Evolutionary conservation across 2,113 vertebrate genomes (phyloP).

Genomic region (Haliaeetus leucogaster): DNA sequence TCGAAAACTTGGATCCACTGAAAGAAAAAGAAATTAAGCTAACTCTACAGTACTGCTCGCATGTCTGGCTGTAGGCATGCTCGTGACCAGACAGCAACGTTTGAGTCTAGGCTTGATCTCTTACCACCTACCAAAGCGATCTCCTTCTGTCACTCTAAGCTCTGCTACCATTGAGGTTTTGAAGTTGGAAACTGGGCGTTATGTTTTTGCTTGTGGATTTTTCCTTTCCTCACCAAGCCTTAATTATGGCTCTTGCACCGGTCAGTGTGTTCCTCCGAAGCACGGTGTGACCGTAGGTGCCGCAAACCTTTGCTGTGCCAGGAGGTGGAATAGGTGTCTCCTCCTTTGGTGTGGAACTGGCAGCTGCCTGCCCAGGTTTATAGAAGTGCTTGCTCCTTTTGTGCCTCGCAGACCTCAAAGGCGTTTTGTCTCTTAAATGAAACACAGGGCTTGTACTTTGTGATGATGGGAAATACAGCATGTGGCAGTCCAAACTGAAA

Average conservation of each 20-base stretch:
- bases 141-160: not conserved
- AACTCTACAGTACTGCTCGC: not conserved
- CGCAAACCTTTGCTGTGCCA: not conserved
- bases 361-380: not conserved
- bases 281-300: accelerated
- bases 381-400: not conserved
- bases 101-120: not conserved
- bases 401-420: not conserved
- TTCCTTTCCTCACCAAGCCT: not conserved
- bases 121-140: not conserved
- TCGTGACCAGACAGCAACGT: not conserved
- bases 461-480: not conserved
- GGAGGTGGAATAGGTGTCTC: no score
- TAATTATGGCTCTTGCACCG: not conserved
- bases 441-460: accelerated
- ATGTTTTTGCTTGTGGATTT: not conserved
- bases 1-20: not conserved
- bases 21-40: not conserved
- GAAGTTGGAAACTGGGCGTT: not conserved
- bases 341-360: not conserved
- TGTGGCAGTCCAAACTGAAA: not conserved
- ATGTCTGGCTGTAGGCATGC: not conserved
- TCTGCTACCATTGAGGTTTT: not conserved
- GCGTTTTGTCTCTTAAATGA: not conserved
- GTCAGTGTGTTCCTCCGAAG: not conserved